These are phyloP conservation scores for Heliocidaris tuberculata DNA, from an alignment of 35 echinoderm and acorn worm species.

Conservation along the genomic window DNA sequence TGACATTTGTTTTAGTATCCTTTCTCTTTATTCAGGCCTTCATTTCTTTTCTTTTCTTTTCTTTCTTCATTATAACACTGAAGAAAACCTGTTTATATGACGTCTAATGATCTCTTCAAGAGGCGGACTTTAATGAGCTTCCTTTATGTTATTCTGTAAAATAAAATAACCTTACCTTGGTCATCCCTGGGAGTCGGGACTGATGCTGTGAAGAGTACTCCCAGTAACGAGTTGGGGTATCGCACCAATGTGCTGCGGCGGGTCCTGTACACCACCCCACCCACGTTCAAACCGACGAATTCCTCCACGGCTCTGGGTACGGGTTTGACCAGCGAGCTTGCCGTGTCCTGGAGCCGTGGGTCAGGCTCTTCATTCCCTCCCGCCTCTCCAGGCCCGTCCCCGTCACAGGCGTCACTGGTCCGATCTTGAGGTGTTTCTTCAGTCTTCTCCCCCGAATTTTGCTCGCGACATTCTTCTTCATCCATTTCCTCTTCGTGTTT, in stretches of 20 bases:
- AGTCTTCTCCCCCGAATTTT: no score
- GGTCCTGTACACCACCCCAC: conserved; percentile 68
- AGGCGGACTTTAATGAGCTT: background rate
- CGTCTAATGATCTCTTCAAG: background rate
- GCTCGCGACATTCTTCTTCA: no score
- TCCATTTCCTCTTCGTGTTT: no score
- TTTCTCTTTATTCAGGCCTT: no score
- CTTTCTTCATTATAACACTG: no score
- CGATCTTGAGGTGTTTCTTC: background rate
- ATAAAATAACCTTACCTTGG: background rate
- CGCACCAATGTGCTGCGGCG: conserved; percentile 60
- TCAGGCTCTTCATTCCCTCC: background rate
- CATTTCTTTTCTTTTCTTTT: no score
- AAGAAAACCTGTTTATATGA: no score
- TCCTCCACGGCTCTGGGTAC: background rate
- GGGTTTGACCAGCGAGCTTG: background rate
- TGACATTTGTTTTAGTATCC: no score
- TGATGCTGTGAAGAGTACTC: conserved; percentile 55
- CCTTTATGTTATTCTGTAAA: no score
- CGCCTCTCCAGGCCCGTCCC: no score
- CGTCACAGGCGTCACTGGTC: background rate
- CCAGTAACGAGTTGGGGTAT: conserved; percentile 78
- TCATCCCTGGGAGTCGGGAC: background rate
- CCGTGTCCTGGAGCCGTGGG: background rate
- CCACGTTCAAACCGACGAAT: conserved; percentile 75